Conservation (phyloP, 2,113 vertebrate genomes). For the Hystrix brachyura region DNA sequence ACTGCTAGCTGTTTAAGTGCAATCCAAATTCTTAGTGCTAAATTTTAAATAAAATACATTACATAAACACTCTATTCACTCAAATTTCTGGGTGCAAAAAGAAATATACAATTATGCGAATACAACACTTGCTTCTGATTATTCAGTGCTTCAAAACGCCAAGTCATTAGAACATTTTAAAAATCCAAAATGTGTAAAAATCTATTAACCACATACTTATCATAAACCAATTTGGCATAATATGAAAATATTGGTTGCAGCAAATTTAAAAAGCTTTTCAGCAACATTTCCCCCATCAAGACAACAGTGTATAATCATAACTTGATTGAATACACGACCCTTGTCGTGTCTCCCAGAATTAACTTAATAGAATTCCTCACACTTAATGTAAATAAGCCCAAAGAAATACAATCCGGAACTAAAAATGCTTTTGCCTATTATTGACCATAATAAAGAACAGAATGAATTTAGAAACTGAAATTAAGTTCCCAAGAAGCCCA, state of each 20-base stretch:
- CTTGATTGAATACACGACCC: conserved; percentile 69
- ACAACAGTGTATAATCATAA: conserved; percentile 56
- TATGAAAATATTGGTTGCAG: conserved; percentile 53
- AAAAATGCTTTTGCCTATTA: conserved; percentile 55
- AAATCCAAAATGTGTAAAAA: conserved; percentile 58
- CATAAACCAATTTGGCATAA: conserved; percentile 48
- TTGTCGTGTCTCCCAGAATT: conserved; percentile 57
- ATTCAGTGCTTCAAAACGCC: conserved; percentile 59
- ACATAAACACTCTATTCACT: conserved; percentile 27
- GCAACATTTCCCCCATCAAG: conserved; percentile 54
- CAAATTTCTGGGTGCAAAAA: conserved; percentile 54
- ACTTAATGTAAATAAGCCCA: conserved; percentile 65
- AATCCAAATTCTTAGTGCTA: not conserved
- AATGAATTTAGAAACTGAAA: conserved; percentile 70
- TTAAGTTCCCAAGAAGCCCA: conserved; percentile 59
- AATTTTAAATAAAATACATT: conserved; percentile 34
- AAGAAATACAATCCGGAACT: not conserved
- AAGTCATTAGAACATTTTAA: conserved; percentile 59
- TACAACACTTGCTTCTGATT: not conserved
- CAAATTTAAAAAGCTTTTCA: conserved; percentile 64
- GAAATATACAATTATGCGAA: conserved; percentile 62
- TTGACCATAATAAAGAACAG: conserved; percentile 47
- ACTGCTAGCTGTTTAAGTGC: not conserved
- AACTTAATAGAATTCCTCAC: conserved; percentile 66
- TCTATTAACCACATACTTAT: conserved; percentile 54